A percentile compares a stretch with the other conserved stretches of the same genome.
Conservation (phyloP, 2,113 vertebrate genomes). For the Onychostruthus taczanowskii region DNA sequence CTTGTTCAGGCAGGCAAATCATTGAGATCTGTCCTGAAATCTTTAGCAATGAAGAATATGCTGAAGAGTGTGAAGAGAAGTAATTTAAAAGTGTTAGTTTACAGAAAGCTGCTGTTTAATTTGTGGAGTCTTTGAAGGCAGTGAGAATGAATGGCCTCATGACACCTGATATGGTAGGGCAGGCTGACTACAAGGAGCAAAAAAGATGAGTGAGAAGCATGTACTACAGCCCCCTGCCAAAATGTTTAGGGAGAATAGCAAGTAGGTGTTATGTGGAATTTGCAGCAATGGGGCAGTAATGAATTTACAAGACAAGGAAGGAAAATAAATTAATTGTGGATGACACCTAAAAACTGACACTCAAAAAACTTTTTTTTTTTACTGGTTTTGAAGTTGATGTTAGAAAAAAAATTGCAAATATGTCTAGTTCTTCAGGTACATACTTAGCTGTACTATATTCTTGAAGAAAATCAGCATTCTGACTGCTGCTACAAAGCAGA, state of each 20-base stretch:
- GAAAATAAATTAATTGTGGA: neutral
- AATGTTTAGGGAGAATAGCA: neutral
- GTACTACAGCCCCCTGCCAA: neutral
- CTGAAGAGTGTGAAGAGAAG: slow-evolving; percentile 17
- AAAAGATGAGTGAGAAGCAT: neutral
- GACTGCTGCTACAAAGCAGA: neutral
- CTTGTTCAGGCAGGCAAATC: slow-evolving; percentile 7
- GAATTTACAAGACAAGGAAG: neutral
- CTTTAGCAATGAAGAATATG: neutral
- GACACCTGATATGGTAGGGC: neutral
- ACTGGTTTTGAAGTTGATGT: neutral
- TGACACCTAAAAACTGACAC: neutral
- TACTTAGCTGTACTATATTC: neutral
- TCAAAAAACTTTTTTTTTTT: neutral
- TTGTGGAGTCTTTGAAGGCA: neutral
- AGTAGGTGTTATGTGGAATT: neutral
- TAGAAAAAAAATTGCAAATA: neutral
- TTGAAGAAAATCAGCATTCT: neutral
- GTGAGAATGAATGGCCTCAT: neutral
- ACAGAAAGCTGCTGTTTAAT: slow-evolving; percentile 1
- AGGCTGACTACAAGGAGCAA: neutral
- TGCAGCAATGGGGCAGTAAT: neutral
- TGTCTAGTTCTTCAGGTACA: neutral
- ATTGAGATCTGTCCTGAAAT: neutral
- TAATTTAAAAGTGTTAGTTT: slow-evolving; percentile 48